phyloP scores from a whole-genome alignment of 2,113 vertebrate genomes.

The Scolopax mira region DNA sequence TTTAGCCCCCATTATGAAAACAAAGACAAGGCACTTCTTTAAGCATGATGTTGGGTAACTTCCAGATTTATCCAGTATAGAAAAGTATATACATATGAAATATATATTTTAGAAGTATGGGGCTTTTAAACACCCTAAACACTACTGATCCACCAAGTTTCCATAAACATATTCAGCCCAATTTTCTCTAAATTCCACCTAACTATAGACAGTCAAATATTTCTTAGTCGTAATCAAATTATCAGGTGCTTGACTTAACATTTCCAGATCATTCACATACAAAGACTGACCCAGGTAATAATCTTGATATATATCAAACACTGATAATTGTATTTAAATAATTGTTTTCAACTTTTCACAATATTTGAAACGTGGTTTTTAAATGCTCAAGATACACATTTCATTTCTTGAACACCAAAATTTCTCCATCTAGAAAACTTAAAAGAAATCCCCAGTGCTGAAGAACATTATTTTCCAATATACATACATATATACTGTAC shows the following conservation, averaged over 20 bases:
- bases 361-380: not conserved
- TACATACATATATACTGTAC: slow-evolving; percentile 47
- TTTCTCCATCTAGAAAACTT: not conserved
- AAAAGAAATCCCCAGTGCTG: not conserved
- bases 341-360: not conserved
- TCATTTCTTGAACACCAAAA: not conserved
- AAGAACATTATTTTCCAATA: not conserved
- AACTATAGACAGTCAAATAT: not conserved
- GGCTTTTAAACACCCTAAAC: not conserved
- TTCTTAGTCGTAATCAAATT: not conserved
- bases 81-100: not conserved
- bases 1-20: not conserved
- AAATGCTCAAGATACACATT: not conserved
- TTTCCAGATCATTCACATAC: not conserved
- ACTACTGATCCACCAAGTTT: not conserved
- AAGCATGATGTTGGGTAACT: not conserved
- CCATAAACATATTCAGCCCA: not conserved
- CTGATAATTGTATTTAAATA: not conserved
- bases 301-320: not conserved
- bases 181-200: not conserved
- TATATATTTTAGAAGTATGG: too few relatives aligned
- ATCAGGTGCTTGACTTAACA: too few relatives aligned
- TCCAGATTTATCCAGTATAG: not conserved
- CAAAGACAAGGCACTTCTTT: not conserved
- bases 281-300: not conserved